phyloP scores from a whole-genome alignment of 2,888 invertebrate species.

The Tipula unca region DNA sequence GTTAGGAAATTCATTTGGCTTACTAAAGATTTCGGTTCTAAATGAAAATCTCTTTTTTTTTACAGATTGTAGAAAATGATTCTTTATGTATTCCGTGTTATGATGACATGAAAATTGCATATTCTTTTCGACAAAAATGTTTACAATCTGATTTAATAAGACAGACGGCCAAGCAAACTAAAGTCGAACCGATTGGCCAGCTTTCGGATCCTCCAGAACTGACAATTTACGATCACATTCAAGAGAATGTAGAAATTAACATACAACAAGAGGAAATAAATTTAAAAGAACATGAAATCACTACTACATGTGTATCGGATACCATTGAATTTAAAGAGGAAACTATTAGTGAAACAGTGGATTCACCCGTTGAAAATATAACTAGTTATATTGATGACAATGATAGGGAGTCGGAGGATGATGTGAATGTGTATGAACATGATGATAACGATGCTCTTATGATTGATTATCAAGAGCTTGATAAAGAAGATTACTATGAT shows the following conservation, averaged over 20 bases:
- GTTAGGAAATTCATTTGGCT: neutral
- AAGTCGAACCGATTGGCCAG: neutral
- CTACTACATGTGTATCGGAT: neutral
- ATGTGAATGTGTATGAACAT: neutral
- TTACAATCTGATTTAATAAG: constrained; percentile 22
- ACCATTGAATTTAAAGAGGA: neutral
- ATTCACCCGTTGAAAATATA: neutral
- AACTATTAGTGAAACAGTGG: neutral
- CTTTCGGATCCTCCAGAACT: neutral
- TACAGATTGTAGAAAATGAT: constrained; percentile 23
- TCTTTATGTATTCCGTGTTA: constrained; percentile 25
- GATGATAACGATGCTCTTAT: constrained; percentile 16
- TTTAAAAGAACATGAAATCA: neutral
- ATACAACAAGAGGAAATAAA: neutral
- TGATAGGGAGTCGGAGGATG: neutral
- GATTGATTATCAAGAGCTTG: neutral
- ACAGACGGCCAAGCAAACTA: neutral
- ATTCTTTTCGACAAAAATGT: constrained; percentile 25
- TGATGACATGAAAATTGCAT: constrained; percentile 25
- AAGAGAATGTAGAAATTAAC: neutral
- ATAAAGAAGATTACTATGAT: neutral
- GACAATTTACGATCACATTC: neutral
- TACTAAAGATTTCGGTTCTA: neutral
- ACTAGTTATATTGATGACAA: neutral
- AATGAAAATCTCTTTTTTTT: neutral